phyloP scores from a whole-genome alignment of 1,140 invertebrate species.

The Holotrichia oblita region DNA sequence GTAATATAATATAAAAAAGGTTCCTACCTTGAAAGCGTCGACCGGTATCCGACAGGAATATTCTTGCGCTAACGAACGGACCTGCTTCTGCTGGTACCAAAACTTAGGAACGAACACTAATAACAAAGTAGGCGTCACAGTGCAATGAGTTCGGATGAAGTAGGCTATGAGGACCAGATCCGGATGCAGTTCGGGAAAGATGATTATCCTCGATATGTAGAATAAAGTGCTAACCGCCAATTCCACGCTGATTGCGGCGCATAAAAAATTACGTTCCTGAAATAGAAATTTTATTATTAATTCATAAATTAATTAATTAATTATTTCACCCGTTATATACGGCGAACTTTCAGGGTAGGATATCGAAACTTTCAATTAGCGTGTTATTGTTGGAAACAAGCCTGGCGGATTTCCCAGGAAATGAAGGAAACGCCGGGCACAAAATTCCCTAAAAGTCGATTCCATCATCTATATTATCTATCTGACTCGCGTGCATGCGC shows the following conservation, averaged over 20 bases:
- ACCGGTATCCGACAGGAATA: constrained; percentile 68
- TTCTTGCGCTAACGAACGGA: constrained; percentile 72
- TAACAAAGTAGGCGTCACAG: constrained; percentile 77
- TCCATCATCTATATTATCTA: too few species aligned
- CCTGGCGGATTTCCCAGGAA: too few species aligned
- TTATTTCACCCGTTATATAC: too few species aligned
- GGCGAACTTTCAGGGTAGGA: too few species aligned
- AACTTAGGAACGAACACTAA: constrained; percentile 83
- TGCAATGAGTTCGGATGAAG: constrained; percentile 79
- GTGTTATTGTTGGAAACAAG: too few species aligned
- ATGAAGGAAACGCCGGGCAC: too few species aligned
- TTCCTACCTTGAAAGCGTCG: constrained; percentile 67
- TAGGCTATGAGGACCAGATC: constrained; percentile 74
- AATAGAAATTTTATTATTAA: constrained; percentile 43
- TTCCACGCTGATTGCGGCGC: constrained; percentile 80
- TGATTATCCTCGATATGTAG: constrained; percentile 72
- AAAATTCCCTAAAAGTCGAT: too few species aligned
- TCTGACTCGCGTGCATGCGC: too few species aligned
- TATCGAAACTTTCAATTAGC: too few species aligned
- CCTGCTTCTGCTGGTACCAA: constrained; percentile 77
- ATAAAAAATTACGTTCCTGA: constrained; percentile 81
- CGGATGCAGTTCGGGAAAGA: constrained; percentile 72
- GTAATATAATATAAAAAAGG: too few species aligned
- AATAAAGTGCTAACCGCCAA: constrained; percentile 75
- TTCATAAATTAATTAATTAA: too few species aligned